A percentile compares a stretch with the other conserved stretches of the same genome.
Conservation (phyloP, 2,797 vertebrate genomes). For the Lepus oiostolus region DNA sequence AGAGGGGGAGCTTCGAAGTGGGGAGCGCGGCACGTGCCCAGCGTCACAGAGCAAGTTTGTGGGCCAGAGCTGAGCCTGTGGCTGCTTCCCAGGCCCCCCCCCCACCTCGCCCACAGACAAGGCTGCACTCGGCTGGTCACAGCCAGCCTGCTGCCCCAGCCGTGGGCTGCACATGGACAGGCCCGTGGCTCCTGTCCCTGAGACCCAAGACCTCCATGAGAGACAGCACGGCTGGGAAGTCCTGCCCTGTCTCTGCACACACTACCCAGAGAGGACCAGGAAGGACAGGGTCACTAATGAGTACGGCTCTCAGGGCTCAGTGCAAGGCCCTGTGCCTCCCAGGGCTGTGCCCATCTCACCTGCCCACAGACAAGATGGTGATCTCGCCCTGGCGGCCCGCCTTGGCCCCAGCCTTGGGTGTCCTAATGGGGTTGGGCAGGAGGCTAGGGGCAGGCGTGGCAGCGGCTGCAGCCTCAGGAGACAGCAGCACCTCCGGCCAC, state of each 20-base stretch:
- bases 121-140: neutral
- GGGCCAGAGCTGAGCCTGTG: neutral
- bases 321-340: neutral
- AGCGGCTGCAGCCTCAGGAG: conserved; percentile 84
- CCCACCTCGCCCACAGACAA: neutral
- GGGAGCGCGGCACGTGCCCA: neutral
- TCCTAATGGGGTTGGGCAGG: conserved; percentile 80
- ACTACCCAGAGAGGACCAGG: conserved; percentile 7
- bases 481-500: conserved; percentile 93
- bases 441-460: conserved; percentile 66
- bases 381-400: conserved; percentile 88
- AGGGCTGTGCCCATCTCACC: conserved; percentile 88
- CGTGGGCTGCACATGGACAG: neutral
- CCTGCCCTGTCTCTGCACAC: neutral
- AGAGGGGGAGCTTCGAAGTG: neutral
- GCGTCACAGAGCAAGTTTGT: neutral
- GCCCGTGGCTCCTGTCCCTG: neutral
- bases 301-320: neutral
- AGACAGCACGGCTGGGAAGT: neutral
- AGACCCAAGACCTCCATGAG: neutral
- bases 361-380: conserved; percentile 95
- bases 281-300: neutral
- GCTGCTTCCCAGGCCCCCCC: neutral
- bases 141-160: neutral
- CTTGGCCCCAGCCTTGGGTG: conserved; percentile 79